Base-by-base conservation (phyloP, 2,888 invertebrate species). In the Allophyes oxyacanthae region DNA sequence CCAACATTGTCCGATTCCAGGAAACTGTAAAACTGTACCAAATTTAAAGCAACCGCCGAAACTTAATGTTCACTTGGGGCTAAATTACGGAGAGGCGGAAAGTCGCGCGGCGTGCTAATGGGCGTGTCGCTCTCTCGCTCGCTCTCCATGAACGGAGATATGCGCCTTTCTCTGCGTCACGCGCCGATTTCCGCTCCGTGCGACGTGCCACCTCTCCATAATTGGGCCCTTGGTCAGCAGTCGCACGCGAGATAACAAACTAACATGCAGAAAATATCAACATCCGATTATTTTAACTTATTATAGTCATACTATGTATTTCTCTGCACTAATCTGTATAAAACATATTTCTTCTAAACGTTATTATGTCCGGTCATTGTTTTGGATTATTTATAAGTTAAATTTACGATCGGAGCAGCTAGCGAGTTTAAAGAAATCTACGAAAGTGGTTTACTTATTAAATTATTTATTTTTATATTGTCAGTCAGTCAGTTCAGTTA, bases 361-460 rank as follows among this genome's bases (percentile, higher is more conserved):
- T 41, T 25, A 30, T 42, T 33, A 10, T 10, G n/a, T 25, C 28
- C 13, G 20, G 10, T 20, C 10, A 38, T 6, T 38, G n/a, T 34
- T 9, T 37, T 34, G 1, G 30, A 14, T 40, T 30, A 25, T 8
- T 14, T 40, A 41, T 42, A 42, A 13, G 4, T 9, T 25, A 41
- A 45, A 45, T 32, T 41, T 41, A 33, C 64, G 63, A 65, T 33
- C 20, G 64, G 63, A 65, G 26, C 28, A 15, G 50, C 69, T 64
- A 64, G 64, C 69, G 38, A 26, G 6, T 38, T 43, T 69, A 54
- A 54, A 42, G 52, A 45, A 38, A 32, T 46, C 69, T 69, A 69
- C 28, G n/a, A 50, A 36, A 50, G 14, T 37, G 37, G 38, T 52
- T 46, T 62, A 43, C 42, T n/a, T 59, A 66, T 43, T 45, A 49